Conservation (phyloP, 2,888 invertebrate genomes). For the Melanchra persicariae region DNA sequence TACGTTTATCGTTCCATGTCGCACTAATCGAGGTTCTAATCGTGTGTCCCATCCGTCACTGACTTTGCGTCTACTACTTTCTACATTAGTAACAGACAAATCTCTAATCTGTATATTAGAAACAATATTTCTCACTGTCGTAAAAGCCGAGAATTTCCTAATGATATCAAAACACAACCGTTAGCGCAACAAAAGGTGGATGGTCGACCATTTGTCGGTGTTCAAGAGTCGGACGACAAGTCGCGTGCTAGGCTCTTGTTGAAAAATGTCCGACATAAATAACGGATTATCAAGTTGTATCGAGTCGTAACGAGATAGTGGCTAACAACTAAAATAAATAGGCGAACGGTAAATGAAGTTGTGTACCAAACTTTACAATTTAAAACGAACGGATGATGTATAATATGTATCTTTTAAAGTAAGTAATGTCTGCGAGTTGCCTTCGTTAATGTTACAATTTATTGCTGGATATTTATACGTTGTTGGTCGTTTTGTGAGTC, state of each 20-base stretch:
- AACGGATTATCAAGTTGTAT: constrained; percentile 89
- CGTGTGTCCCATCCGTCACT: constrained; percentile 78
- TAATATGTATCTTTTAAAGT: constrained; percentile 73
- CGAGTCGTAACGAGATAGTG: constrained; percentile 85
- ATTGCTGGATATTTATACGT: constrained; percentile 76
- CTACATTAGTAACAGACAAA: constrained; percentile 81
- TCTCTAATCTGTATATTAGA: constrained; percentile 83
- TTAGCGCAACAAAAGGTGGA: constrained; percentile 87
- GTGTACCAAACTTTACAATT: constrained; percentile 74
- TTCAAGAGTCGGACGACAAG: constrained; percentile 78
- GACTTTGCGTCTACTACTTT: constrained; percentile 76
- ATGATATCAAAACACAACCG: constrained; percentile 89
- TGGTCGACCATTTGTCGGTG: constrained; percentile 81
- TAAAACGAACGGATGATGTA: constrained; percentile 66
- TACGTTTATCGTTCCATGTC: constrained; percentile 66
- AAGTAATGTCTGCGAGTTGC: constrained; percentile 71
- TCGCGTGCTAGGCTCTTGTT: constrained; percentile 83
- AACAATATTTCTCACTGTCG: constrained; percentile 86
- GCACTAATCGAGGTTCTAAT: constrained; percentile 73
- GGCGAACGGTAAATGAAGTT: constrained; percentile 86
- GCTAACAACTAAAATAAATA: constrained; percentile 86
- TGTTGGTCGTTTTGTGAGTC: constrained; percentile 71
- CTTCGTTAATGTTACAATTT: constrained; percentile 81
- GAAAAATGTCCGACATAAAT: constrained; percentile 88
- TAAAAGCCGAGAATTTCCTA: constrained; percentile 83